These are phyloP conservation scores for Timema cristinae DNA, from an alignment of 2,888 invertebrate species.

Conservation along the genomic window DNA sequence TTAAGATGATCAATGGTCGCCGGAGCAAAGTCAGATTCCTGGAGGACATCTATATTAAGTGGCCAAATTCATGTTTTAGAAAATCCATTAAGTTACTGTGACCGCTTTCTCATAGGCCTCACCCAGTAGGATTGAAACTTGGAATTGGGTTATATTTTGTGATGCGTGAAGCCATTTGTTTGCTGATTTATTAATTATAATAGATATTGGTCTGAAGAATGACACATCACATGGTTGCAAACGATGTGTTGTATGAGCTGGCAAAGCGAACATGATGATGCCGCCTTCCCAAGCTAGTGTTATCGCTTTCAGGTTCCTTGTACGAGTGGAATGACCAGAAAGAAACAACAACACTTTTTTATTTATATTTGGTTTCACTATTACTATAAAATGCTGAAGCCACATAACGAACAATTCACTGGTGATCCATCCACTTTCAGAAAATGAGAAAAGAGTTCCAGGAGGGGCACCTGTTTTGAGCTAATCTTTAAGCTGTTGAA, in stretches of 20 bases:
- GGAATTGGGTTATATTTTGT: background rate
- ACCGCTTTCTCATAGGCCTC: background rate
- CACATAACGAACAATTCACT: background rate
- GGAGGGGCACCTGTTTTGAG: background rate
- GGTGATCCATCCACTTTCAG: background rate
- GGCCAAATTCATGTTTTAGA: background rate
- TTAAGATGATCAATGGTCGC: too few species aligned
- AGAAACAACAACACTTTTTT: conserved; percentile 1
- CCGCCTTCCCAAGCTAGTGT: background rate
- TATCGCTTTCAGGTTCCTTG: background rate
- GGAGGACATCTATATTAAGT: background rate
- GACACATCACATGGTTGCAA: background rate
- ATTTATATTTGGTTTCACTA: background rate
- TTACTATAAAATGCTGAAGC: background rate
- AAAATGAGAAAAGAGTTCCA: background rate
- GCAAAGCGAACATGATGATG: background rate
- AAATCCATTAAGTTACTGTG: background rate
- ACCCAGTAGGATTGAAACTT: background rate
- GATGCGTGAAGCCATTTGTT: background rate
- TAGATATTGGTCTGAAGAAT: background rate
- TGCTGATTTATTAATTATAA: background rate
- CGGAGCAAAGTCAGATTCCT: too few species aligned
- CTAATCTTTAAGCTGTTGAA: too few species aligned
- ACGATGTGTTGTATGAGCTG: background rate
- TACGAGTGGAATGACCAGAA: background rate